These are phyloP conservation scores for Oostethus manadensis DNA, from an alignment of 2,113 vertebrate genomes.

Conservation along the genomic window DNA sequence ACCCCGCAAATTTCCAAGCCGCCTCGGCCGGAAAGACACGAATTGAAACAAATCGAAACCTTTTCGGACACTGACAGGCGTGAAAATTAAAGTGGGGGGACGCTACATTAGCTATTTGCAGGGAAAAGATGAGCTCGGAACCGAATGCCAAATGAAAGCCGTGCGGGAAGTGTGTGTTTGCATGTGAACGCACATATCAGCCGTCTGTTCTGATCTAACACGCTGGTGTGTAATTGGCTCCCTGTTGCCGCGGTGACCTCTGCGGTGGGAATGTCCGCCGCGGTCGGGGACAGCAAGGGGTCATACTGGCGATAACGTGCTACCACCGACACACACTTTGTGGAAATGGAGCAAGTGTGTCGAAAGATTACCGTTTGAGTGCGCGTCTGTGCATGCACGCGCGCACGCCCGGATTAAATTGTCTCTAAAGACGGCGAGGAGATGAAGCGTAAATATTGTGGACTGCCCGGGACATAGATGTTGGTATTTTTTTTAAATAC, in stretches of 20 bases:
- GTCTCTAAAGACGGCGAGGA: constrained; percentile 62
- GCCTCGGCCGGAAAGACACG: constrained; percentile 34
- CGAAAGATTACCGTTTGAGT: constrained; percentile 43
- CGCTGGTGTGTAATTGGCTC: constrained; percentile 72
- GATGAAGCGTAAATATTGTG: constrained; percentile 58
- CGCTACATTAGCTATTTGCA: constrained; percentile 49
- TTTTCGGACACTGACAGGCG: constrained; percentile 53
- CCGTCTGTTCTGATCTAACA: constrained; percentile 71
- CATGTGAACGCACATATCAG: constrained; percentile 11
- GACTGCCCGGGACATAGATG: constrained; percentile 37
- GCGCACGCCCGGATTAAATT: constrained; percentile 51
- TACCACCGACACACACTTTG: constrained; percentile 33
- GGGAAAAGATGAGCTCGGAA: constrained; percentile 47
- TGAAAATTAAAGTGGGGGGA: constrained; percentile 64
- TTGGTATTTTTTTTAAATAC: constrained; percentile 27
- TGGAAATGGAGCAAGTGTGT: constrained; percentile 48
- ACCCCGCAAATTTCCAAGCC: constrained; percentile 47
- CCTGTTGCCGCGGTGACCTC: constrained; percentile 61
- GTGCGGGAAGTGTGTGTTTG: constrained; percentile 18
- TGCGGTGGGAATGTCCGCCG: constrained; percentile 62
- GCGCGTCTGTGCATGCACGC: constrained; percentile 3
- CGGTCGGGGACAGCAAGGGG: constrained; percentile 64
- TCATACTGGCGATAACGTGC: constrained; percentile 58
- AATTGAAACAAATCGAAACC: constrained; percentile 57
- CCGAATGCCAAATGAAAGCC: constrained; percentile 19